A percentile compares a stretch with the other conserved stretches of the same genome.
Conservation (phyloP, 2,888 invertebrate species). For the Tipula confusa region DNA sequence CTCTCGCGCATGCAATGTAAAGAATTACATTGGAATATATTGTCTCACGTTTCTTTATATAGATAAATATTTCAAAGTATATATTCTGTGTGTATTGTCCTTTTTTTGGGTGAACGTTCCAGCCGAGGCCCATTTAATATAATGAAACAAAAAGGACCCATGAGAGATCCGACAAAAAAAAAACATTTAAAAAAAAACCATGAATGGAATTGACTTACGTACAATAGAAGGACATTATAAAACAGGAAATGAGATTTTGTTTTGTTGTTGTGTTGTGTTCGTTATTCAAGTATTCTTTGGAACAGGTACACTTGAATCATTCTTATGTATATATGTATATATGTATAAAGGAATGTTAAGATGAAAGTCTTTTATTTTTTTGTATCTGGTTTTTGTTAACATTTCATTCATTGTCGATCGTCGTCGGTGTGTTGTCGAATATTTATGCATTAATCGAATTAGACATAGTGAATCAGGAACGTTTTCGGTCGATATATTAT, state of each 20-base stretch:
- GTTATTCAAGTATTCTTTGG: neutral
- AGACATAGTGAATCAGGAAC: neutral
- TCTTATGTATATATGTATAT: neutral
- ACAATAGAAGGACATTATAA: constrained; percentile 6
- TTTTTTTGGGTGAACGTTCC: neutral
- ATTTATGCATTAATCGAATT: neutral
- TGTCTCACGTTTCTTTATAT: neutral
- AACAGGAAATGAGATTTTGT: neutral
- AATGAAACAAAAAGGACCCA: neutral
- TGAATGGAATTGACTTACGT: constrained; percentile 20
- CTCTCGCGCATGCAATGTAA: neutral
- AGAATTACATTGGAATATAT: neutral
- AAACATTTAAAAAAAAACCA: neutral
- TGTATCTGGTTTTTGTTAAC: no score
- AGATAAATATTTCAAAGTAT: no score
- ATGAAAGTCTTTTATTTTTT: neutral
- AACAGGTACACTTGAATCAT: neutral
- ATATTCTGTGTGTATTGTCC: neutral
- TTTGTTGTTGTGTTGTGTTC: neutral
- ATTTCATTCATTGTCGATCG: neutral
- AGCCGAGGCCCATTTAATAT: neutral
- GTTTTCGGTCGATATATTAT: neutral
- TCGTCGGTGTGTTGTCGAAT: neutral
- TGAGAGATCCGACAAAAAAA: neutral
- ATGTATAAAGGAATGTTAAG: neutral